Conservation (phyloP, 1,140 invertebrate genomes). For the Meloidogyne hapla region DNA sequence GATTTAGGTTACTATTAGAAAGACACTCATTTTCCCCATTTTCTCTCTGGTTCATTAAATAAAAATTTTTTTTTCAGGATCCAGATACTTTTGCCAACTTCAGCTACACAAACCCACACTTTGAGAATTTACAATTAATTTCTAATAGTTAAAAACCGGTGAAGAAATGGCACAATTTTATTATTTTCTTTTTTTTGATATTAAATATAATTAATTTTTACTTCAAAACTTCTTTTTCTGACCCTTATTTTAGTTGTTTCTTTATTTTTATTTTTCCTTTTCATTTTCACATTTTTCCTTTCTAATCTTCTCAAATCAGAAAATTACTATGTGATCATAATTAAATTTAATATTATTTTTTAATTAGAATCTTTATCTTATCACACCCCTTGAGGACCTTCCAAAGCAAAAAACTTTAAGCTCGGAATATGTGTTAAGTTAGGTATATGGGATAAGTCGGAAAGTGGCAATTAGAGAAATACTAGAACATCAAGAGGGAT, state of each 20-base stretch:
- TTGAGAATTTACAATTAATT: conserved; percentile 17
- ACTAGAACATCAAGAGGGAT: too few species aligned
- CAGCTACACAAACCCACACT: conserved; percentile 80
- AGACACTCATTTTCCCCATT: too few species aligned
- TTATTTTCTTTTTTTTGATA: not conserved
- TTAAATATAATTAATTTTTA: not conserved
- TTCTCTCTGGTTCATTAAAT: not conserved
- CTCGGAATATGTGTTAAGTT: too few species aligned
- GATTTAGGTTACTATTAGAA: too few species aligned
- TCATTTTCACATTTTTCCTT: not conserved
- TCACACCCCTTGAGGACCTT: not conserved
- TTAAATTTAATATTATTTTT: conserved; percentile 2
- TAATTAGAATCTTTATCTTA: not conserved
- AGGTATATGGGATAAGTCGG: too few species aligned
- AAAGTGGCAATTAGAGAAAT: too few species aligned
- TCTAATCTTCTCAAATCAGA: not conserved
- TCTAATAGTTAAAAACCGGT: not conserved
- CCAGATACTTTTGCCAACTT: conserved; percentile 96
- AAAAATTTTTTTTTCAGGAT: conserved; percentile 68
- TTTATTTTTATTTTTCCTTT: not conserved
- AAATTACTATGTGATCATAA: not conserved
- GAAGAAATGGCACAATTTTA: not conserved
- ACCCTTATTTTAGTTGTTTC: not conserved
- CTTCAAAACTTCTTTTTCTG: not conserved
- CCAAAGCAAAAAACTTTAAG: too few species aligned